Evolutionary conservation across 1,140 invertebrate genomes (phyloP), one percentile per base, ranked within the genome.

Genomic region (Drosophila tropicalis): DNA sequence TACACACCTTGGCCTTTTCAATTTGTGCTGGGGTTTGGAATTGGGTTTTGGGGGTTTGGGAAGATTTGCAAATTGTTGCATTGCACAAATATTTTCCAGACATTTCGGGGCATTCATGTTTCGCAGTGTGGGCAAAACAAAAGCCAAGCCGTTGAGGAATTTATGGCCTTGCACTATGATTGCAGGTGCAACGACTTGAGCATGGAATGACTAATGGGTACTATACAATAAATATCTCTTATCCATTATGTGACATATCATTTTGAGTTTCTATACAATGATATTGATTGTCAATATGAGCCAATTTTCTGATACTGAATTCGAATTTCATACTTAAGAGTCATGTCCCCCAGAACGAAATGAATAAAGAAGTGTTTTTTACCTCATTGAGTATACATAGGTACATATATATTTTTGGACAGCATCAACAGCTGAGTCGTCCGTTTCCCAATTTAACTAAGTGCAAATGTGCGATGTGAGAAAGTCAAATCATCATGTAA

Each of bases 71-170:
- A 69, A 76, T 77, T 76, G 72, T 67, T 78, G 75, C 67, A 65
- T 76, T 76, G 74, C 72, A 69, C 60, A 77, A 78, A 78, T 77
- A 77, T 78, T 78, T 78, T 61, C 73, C 61, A 76, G 72, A 76
- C 65, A 76, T 76, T 29, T 63, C 62, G 58, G 58, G 72, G 60
- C 65, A 76, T 76, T 76, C 58, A 69, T 72, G 40, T n/a, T 36
- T 36, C 34, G 55, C 40, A 25, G 41, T 15, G 19, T 15, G 72
- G 54, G 29, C 34, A 47, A 51, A 64, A 66, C 67, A 65, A 71
- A 72, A 56, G 36, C 22, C 56, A 47, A 54, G 34, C 32, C 47
- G 47, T 9, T 32, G 36, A 44, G 36, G 72, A 76, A 76, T 76
- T 75, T 69, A 75, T 69, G 32, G 41, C 65, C 41, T 19, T 9